These are phyloP conservation scores for Muntiacus muntjak DNA, from an alignment of 2,113 vertebrate species.

Conservation along the genomic window DNA sequence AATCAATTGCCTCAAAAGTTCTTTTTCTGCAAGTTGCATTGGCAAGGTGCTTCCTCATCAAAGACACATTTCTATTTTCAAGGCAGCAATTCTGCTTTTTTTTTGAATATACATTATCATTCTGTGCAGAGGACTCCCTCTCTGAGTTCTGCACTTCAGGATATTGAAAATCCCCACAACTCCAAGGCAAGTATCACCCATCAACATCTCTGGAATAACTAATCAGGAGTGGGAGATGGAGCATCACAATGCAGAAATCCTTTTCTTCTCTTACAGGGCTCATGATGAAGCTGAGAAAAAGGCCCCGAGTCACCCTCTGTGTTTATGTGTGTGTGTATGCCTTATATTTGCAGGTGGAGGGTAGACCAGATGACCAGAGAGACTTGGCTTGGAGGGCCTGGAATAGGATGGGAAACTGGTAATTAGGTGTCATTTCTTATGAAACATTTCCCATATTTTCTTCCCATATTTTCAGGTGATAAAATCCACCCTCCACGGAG, in stretches of 20 bases:
- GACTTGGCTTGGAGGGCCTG: neutral
- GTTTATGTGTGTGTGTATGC: neutral
- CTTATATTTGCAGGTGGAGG: neutral
- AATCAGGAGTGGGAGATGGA: neutral
- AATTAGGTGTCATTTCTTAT: neutral
- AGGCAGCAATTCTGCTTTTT: neutral
- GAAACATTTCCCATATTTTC: neutral
- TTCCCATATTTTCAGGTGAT: neutral
- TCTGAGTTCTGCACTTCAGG: neutral
- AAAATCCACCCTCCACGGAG: neutral
- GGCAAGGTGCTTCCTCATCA: neutral
- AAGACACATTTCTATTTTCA: neutral
- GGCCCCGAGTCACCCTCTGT: neutral
- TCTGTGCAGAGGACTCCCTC: neutral
- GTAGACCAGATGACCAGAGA: neutral
- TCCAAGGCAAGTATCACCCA: neutral
- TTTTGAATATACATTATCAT: neutral
- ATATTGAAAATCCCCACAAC: conserved; percentile 3
- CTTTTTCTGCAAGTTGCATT: neutral
- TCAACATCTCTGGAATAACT: conserved; percentile 23
- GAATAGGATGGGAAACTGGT: neutral
- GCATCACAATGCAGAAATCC: neutral
- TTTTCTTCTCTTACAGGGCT: neutral
- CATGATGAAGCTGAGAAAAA: neutral
- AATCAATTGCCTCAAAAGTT: neutral